These are phyloP conservation scores for Morone chrysops DNA, from an alignment of 2,113 vertebrate genomes.

Conservation along the genomic window DNA sequence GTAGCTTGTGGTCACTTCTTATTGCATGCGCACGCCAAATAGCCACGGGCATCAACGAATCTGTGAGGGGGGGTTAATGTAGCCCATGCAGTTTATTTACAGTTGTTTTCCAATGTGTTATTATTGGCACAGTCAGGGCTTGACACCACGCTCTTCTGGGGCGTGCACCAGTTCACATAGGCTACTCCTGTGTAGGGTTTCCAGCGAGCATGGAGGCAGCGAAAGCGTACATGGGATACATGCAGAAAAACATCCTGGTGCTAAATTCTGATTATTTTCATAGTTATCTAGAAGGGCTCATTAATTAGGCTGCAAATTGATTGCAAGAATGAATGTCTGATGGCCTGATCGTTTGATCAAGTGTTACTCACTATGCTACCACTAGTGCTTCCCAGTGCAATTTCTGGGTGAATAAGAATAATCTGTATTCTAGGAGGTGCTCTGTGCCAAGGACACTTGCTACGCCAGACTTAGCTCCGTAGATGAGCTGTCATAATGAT, in stretches of 20 bases:
- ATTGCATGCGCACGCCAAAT: constrained; percentile 1
- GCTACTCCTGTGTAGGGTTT: not conserved
- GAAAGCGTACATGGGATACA: constrained; percentile 28
- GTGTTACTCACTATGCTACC: not conserved
- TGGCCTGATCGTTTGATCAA: not conserved
- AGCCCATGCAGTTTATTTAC: constrained; percentile 22
- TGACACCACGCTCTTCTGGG: constrained; percentile 62
- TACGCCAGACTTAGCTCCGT: constrained; percentile 34
- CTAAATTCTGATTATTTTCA: not conserved
- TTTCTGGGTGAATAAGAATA: constrained; percentile 8
- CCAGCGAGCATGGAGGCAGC: not conserved
- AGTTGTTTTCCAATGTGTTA: constrained; percentile 30
- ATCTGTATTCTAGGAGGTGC: constrained; percentile 50
- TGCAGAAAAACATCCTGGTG: constrained; percentile 1
- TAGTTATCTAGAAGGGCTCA: not conserved
- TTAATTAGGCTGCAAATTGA: not conserved
- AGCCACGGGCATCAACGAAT: constrained; percentile 2
- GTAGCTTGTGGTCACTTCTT: constrained; percentile 63
- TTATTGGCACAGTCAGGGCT: constrained; percentile 41
- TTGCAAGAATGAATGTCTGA: not conserved
- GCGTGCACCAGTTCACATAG: constrained; percentile 68
- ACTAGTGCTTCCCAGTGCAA: not conserved
- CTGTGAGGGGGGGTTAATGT: not conserved
- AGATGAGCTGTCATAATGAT: constrained; percentile 41
- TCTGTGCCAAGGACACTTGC: constrained; percentile 47